Evolutionary conservation across 2,113 vertebrate species (phyloP).

Genomic region (Muntiacus reevesi): DNA sequence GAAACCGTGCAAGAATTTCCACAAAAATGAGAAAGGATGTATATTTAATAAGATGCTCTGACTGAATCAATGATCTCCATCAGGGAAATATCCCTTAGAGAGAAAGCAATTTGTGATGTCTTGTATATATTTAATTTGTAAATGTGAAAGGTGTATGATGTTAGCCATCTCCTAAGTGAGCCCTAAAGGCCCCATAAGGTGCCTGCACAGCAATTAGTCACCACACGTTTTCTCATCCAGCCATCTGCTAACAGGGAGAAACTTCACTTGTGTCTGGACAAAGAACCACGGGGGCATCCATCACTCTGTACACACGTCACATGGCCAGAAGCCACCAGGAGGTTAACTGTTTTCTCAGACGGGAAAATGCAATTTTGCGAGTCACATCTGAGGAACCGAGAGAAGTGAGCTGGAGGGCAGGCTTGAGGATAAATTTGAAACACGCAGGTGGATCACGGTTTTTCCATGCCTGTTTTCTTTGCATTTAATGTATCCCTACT

Average conservation of each 20-base stretch:
- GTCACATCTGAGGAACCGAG: not conserved
- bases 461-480: constrained; percentile 50
- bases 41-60: not conserved
- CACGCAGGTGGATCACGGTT: not conserved
- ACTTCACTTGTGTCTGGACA: not conserved
- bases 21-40: constrained; percentile 15
- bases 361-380: constrained; percentile 21
- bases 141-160: not conserved
- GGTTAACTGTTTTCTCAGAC: constrained; percentile 47
- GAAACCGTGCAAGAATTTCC: constrained; percentile 13
- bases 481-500: constrained; percentile 55
- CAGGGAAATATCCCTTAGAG: not conserved
- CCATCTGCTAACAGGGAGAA: not conserved
- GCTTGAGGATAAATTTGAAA: constrained; percentile 43
- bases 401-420: not conserved
- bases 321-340: not conserved
- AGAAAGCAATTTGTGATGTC: not conserved
- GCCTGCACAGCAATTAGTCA: not conserved
- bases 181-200: not conserved
- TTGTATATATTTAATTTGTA: not conserved
- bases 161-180: not conserved
- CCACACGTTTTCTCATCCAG: not conserved
- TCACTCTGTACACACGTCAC: not conserved
- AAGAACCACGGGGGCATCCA: not conserved
- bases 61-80: not conserved